Conservation (phyloP, 2,888 invertebrate genomes). For the Dasypolia templi region DNA sequence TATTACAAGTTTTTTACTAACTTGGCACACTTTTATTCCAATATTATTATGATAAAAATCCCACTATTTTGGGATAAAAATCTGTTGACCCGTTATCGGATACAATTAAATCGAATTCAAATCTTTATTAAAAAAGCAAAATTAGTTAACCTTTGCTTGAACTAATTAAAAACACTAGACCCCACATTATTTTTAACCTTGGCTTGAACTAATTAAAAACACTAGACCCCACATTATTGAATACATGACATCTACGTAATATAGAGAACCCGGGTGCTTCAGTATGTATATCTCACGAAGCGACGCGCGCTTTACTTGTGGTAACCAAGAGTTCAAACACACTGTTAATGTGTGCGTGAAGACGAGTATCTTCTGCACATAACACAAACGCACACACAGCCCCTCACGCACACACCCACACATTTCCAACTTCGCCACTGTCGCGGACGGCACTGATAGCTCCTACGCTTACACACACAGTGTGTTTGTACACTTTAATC, state of each 20-base stretch:
- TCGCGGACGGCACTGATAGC: no score
- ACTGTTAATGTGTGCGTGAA: no score
- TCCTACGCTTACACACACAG: no score
- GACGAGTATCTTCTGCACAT: no score
- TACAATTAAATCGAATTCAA: background rate
- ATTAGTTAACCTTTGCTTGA: background rate
- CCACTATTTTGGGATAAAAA: slow-evolving; percentile 25
- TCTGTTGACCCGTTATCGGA: background rate
- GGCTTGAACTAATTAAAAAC: background rate
- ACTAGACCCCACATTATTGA: background rate
- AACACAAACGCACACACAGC: no score
- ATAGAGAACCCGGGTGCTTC: no score
- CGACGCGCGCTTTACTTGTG: no score
- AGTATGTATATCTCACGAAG: no score
- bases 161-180: background rate
- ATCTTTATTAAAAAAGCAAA: background rate
- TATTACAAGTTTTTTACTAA: background rate
- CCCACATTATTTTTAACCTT: background rate
- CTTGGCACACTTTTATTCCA: slow-evolving; percentile 26
- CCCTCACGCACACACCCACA: no score
- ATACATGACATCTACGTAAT: background rate
- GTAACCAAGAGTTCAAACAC: no score
- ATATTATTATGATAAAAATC: background rate
- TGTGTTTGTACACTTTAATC: no score
- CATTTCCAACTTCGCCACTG: no score